Evolutionary conservation across 2,888 invertebrate genomes (phyloP).

Genomic region (Liodrosophila aerea): DNA sequence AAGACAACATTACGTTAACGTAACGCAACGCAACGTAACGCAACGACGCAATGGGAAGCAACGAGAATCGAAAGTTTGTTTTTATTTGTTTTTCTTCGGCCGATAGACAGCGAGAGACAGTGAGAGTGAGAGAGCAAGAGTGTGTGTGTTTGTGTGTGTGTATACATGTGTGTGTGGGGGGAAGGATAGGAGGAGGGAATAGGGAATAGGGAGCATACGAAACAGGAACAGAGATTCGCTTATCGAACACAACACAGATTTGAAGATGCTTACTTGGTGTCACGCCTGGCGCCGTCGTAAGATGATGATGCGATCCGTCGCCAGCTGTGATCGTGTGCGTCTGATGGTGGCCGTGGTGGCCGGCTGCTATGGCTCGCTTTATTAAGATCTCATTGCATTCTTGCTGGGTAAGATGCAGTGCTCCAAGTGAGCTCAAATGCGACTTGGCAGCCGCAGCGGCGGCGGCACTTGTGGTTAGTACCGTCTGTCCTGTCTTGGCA

Average conservation of each 20-base stretch:
- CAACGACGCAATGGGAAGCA: slow-evolving; percentile 35
- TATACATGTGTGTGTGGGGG: background rate
- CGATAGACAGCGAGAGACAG: slow-evolving; percentile 1
- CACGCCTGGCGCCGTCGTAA: slow-evolving; percentile 69
- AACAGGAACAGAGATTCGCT: background rate
- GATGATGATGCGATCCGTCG: slow-evolving; percentile 78
- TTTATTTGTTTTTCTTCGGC: slow-evolving; percentile 15
- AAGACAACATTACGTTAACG: slow-evolving; percentile 8
- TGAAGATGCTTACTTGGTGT: slow-evolving; percentile 81
- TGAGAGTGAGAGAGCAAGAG: slow-evolving; percentile 2
- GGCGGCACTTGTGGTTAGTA: slow-evolving; percentile 79
- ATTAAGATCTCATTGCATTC: slow-evolving; percentile 91
- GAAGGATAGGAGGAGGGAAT: slow-evolving; percentile 27
- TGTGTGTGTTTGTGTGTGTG: too few species aligned
- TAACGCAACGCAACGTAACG: slow-evolving; percentile 25
- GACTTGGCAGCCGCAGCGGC: slow-evolving; percentile 81
- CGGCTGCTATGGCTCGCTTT: slow-evolving; percentile 88
- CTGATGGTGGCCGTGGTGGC: slow-evolving; percentile 85
- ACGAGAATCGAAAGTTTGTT: slow-evolving; percentile 46
- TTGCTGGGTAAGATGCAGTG: slow-evolving; percentile 88
- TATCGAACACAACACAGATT: slow-evolving; percentile 69
- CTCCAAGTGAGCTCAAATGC: slow-evolving; percentile 88
- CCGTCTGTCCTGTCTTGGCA: slow-evolving; percentile 82
- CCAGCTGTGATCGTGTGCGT: slow-evolving; percentile 82
- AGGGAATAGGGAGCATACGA: slow-evolving; percentile 1